phyloP scores from a whole-genome alignment of 1,140 invertebrate genomes.

The Euwallacea fornicatus region DNA sequence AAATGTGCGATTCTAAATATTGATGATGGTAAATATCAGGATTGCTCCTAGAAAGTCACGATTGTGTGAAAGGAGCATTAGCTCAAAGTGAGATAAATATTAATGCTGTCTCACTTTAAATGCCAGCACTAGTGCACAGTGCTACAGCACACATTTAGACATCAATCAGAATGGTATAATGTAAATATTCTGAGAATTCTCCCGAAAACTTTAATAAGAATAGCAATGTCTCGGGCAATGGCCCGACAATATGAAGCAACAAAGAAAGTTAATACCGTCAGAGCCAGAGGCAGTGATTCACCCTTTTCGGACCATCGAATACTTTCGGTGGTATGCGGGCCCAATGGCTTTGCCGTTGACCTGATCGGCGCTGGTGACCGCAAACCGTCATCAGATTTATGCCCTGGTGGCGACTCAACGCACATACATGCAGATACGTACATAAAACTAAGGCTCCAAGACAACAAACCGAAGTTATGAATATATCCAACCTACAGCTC shows the following conservation, averaged over 20 bases:
- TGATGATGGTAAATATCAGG: too few relatives aligned
- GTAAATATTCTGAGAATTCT: too few relatives aligned
- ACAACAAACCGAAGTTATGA: not conserved
- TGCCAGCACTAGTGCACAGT: too few relatives aligned
- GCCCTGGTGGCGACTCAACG: not conserved
- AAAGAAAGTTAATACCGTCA: conserved; percentile 10
- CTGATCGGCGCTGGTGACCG: not conserved
- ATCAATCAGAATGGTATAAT: too few relatives aligned
- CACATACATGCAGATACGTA: not conserved
- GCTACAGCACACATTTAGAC: too few relatives aligned
- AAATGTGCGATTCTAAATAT: too few relatives aligned
- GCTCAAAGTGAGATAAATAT: too few relatives aligned
- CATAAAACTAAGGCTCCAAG: not conserved
- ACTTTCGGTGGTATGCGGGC: not conserved
- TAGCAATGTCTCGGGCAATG: too few relatives aligned
- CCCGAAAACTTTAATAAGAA: too few relatives aligned
- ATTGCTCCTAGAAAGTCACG: too few relatives aligned
- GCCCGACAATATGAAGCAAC: not conserved
- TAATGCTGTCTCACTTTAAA: too few relatives aligned
- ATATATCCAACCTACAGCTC: conserved; percentile 3
- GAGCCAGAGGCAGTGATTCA: conserved; percentile 1
- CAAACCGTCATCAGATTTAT: not conserved
- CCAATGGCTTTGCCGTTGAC: not conserved
- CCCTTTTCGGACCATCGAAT: not conserved
- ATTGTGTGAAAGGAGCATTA: too few relatives aligned